Conservation (phyloP, 1,140 invertebrate genomes). For the Diorhabda sublineata region DNA sequence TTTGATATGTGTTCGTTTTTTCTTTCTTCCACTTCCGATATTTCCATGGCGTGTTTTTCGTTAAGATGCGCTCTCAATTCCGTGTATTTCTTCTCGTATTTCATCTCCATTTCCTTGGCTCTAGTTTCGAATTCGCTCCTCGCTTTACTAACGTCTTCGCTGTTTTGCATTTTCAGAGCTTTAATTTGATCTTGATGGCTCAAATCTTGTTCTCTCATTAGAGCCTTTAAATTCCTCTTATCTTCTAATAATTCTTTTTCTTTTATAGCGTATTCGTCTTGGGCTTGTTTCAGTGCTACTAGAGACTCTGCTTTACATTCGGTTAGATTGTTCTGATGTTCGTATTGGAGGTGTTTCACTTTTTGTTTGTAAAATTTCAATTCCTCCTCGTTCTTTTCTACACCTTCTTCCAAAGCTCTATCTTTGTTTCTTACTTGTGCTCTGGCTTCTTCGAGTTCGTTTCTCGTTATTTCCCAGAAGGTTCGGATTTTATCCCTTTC, state of each 20-base stretch:
- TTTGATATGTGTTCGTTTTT: slow-evolving; percentile 83
- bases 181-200: slow-evolving; percentile 63
- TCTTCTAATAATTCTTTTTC: slow-evolving; percentile 75
- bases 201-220: slow-evolving; percentile 68
- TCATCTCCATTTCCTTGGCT: slow-evolving; percentile 71
- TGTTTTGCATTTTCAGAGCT: slow-evolving; percentile 54
- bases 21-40: slow-evolving; percentile 82
- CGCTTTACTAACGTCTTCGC: slow-evolving; percentile 62
- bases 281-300: slow-evolving; percentile 68
- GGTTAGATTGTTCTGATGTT: slow-evolving; percentile 79
- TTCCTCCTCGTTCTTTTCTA: slow-evolving; percentile 81
- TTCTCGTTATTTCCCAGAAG: slow-evolving; percentile 89
- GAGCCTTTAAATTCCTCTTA: slow-evolving; percentile 69
- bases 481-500: slow-evolving; percentile 91
- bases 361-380: slow-evolving; percentile 88
- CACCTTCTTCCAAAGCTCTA: slow-evolving; percentile 79
- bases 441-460: slow-evolving; percentile 77
- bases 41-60: slow-evolving; percentile 68
- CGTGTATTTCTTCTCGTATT: slow-evolving; percentile 75
- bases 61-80: slow-evolving; percentile 69
- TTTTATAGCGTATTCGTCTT: slow-evolving; percentile 69
- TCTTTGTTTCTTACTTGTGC: slow-evolving; percentile 74
- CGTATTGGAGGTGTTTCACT: slow-evolving; percentile 88
- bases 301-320: slow-evolving; percentile 73
- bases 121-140: slow-evolving; percentile 70